Base-by-base conservation (phyloP, 2,113 vertebrate species). In the Periophthalmodon schlosseri region DNA sequence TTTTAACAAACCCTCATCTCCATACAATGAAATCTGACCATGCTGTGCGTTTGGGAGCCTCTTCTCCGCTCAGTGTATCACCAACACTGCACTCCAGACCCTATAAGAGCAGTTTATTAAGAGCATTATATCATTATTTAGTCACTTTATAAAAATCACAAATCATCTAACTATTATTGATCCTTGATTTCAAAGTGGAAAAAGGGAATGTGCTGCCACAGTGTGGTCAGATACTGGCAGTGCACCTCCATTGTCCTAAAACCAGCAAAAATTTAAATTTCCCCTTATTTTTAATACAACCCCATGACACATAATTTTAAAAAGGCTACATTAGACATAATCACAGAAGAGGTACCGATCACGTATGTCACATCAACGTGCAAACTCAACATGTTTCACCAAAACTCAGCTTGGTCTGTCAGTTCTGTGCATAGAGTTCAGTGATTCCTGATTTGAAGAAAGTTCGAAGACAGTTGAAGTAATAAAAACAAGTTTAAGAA, bases 371-470 rank as follows among this genome's bases (percentile, higher is more conserved):
- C 72, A 79, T 86, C 28, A 75, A 70, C 71, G 70, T 74, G 57
- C 73, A 79, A 84, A 80, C 75, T 76, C 57, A 73, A 79, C 49
- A 71, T 69, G 70, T 72, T 77, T 47, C 63, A 80, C 76, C 79
- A 74, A 33, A 63, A 78, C 60, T 39, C 47, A 65, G 79, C 73
- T 33, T 63, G 24, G 76, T 74, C 77, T 66, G 77, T 86, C 84
- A 50, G 79, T 50, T 75, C 76, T 76, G 81, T 91, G 90, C 91
- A 92, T 88, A 89, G 91, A 80, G 85, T 80, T 91, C 88, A 89
- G 85, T 84, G 83, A 86, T 88, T 92, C 89, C 89, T 89, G 89
- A 89, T 84, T 80, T 68, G 87, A 20, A 82, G 74, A 77, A 82
- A 86, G 86, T 90, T 90, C 84, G 79, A 83, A 84, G 69, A 91